Evolutionary conservation across 2,797 vertebrate genomes (phyloP).

Genomic region (Falco peregrinus): DNA sequence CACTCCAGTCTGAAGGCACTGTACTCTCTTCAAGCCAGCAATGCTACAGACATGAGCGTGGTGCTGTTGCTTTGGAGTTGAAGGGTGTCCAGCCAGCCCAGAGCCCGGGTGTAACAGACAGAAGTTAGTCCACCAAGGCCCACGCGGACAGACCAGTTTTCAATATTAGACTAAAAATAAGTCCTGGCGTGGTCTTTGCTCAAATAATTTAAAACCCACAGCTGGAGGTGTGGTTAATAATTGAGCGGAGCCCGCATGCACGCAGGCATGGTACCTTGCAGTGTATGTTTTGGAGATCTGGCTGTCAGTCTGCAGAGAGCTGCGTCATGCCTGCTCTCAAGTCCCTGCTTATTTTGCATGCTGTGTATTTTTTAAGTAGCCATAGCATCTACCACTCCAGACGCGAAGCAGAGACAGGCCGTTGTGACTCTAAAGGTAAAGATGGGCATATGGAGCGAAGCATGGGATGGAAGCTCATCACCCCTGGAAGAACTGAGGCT

Average conservation of each 20-base stretch:
- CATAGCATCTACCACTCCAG: neutral
- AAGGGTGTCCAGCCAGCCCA: neutral
- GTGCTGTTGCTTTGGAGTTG: neutral
- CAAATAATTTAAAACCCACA: neutral
- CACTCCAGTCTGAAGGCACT: neutral
- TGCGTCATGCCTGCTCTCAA: neutral
- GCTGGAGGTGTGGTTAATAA: neutral
- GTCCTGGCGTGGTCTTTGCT: neutral
- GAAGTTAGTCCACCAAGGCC: neutral
- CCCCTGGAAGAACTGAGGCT: neutral
- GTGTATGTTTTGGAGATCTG: neutral
- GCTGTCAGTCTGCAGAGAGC: neutral
- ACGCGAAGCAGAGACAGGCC: neutral
- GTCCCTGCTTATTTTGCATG: neutral
- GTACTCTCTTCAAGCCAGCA: neutral
- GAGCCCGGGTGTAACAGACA: fast-evolving
- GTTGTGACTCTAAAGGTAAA: neutral
- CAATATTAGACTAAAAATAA: neutral
- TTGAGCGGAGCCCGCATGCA: neutral
- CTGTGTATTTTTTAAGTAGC: neutral
- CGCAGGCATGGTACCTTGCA: neutral
- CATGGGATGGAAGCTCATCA: neutral
- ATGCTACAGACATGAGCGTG: fast-evolving
- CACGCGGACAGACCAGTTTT: neutral
- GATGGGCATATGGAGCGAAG: neutral